These are phyloP conservation scores for Araneus ventricosus DNA, from an alignment of 1,140 invertebrate species.

Conservation along the genomic window DNA sequence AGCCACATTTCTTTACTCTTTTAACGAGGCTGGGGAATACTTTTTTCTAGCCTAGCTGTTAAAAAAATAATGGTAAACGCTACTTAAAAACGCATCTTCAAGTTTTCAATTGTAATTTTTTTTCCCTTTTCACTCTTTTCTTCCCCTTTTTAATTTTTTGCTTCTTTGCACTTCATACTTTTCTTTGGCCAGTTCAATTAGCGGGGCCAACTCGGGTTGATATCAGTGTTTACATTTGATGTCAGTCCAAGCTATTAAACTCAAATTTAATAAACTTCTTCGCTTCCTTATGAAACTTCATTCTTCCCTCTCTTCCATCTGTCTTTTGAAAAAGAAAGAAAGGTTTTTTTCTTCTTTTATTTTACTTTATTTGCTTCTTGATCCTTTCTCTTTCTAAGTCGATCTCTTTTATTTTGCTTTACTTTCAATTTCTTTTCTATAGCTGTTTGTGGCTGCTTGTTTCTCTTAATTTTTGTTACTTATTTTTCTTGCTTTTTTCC, in stretches of 20 bases:
- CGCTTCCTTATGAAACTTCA: constrained; percentile 16
- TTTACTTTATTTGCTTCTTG: not conserved
- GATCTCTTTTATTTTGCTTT: not conserved
- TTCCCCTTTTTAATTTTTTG: not conserved
- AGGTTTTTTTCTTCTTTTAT: not conserved
- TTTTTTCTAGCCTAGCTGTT: not conserved
- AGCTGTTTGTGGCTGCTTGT: not conserved
- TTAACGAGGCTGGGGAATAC: too few relatives aligned
- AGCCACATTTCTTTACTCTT: too few relatives aligned
- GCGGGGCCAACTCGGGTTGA: not conserved
- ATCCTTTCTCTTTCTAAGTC: not conserved
- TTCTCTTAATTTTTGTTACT: not conserved
- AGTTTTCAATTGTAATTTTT: not conserved
- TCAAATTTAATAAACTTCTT: constrained; percentile 39
- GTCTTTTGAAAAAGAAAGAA: not conserved
- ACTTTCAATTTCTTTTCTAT: not conserved
- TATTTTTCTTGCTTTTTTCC: not conserved
- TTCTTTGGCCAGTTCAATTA: not conserved
- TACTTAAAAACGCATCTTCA: not conserved
- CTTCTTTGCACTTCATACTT: not conserved
- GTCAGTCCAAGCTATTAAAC: constrained; percentile 18
- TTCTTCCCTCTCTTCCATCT: not conserved
- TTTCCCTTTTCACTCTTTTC: not conserved
- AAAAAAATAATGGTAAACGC: not conserved
- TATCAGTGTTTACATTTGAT: constrained; percentile 15